Percentiles rank a stretch among this genome's conserved stretches.
These are phyloP conservation scores for Catharus ustulatus DNA, from an alignment of 2,797 vertebrate species.

Conservation along the genomic window DNA sequence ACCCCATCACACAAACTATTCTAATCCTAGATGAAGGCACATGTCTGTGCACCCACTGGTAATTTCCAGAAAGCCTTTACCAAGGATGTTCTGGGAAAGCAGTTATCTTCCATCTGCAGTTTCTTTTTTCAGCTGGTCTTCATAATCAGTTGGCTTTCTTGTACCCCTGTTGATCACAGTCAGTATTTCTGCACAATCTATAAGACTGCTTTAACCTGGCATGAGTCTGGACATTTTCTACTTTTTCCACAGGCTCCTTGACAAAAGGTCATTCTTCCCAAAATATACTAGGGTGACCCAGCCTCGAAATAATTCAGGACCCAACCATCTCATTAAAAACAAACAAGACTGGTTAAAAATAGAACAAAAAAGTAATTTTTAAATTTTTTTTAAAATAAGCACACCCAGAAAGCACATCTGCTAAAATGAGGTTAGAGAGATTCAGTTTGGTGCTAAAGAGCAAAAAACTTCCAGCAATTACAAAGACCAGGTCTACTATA, in stretches of 20 bases:
- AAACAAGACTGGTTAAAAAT: constrained; percentile 2
- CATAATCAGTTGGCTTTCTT: constrained; percentile 44
- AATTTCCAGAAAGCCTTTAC: background rate
- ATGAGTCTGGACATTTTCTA: background rate
- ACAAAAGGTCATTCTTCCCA: constrained; percentile 35
- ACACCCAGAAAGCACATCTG: background rate
- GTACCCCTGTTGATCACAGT: background rate
- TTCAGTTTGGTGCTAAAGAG: background rate
- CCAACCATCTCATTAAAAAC: background rate
- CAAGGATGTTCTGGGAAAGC: background rate
- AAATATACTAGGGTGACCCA: background rate
- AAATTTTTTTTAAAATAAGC: background rate
- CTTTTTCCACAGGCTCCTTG: constrained; percentile 14
- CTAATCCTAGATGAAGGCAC: background rate
- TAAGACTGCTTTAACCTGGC: constrained; percentile 1
- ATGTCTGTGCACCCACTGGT: background rate
- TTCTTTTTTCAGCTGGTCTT: constrained; percentile 55
- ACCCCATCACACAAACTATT: background rate
- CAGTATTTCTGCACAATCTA: constrained; percentile 24
- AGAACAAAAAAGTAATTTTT: background rate
- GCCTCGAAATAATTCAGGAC: constrained; percentile 19
- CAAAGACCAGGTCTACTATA: background rate
- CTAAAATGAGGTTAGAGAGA: background rate
- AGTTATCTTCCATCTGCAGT: constrained; percentile 1
- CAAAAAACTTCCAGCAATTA: background rate